Conservation (phyloP, 2,888 invertebrate genomes). For the Cacoxenus indagator region DNA sequence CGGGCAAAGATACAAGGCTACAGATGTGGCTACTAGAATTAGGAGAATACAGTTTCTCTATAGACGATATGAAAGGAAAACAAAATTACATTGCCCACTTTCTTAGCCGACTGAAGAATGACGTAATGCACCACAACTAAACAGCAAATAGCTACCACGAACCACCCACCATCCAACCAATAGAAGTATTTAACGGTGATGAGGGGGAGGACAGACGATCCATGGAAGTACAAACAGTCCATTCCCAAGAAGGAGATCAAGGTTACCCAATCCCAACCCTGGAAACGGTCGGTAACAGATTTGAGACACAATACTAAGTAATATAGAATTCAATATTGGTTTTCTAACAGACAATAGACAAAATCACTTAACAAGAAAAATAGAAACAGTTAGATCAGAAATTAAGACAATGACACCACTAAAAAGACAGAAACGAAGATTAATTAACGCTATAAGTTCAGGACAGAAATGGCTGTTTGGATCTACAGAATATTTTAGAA, state of each 20-base stretch:
- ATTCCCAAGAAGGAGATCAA: constrained; percentile 36
- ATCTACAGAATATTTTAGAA: too few relatives aligned
- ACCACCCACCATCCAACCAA: neutral
- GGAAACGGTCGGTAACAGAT: constrained; percentile 35
- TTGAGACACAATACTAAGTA: constrained; percentile 31
- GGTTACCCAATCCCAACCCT: constrained; percentile 33
- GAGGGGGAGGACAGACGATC: constrained; percentile 1
- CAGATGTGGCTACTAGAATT: constrained; percentile 31
- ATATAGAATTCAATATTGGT: too few relatives aligned
- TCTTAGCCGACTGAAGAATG: constrained; percentile 31
- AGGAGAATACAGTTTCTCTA: constrained; percentile 32
- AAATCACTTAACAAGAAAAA: constrained; percentile 25
- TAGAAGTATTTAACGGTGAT: constrained; percentile 2
- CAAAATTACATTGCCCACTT: constrained; percentile 31
- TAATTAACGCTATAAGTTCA: too few relatives aligned
- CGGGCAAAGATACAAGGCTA: constrained; percentile 30
- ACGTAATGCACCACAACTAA: constrained; percentile 27
- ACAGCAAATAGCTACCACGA: constrained; percentile 14
- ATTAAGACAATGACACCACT: too few relatives aligned
- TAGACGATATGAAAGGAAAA: constrained; percentile 36
- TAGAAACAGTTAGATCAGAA: too few relatives aligned
- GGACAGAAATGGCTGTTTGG: too few relatives aligned
- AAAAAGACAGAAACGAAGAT: too few relatives aligned
- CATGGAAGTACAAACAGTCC: neutral
- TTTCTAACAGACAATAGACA: constrained; percentile 28